These are phyloP conservation scores for Eupeodes luniger DNA, from an alignment of 2,888 invertebrate species.

Conservation along the genomic window DNA sequence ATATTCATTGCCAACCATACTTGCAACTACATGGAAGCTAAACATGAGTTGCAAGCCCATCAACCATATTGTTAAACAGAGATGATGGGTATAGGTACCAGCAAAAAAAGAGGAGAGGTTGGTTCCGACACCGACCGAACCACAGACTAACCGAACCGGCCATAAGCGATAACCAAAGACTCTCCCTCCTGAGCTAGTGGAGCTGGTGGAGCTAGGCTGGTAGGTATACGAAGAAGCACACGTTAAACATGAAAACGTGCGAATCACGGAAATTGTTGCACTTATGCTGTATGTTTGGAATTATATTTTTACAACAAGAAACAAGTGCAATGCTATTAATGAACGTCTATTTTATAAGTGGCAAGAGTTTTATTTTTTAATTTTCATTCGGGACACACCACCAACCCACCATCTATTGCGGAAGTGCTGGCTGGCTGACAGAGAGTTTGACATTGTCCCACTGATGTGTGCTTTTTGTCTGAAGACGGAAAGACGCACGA, in stretches of 20 bases:
- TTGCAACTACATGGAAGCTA: conserved; percentile 59
- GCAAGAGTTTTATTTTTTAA: conserved; percentile 26
- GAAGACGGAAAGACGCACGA: background rate
- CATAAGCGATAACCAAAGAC: conserved; percentile 7
- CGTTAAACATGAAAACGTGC: conserved; percentile 72
- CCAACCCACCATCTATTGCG: conserved; percentile 24
- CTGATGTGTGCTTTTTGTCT: background rate
- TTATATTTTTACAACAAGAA: conserved; percentile 41
- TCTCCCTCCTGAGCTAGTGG: background rate
- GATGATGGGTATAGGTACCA: too few species aligned
- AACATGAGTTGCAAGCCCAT: background rate
- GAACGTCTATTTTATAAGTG: conserved; percentile 36
- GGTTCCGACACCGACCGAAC: background rate
- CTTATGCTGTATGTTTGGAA: conserved; percentile 48
- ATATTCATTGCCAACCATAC: conserved; percentile 27
- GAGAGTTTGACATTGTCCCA: conserved; percentile 38
- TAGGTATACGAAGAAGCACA: conserved; percentile 23
- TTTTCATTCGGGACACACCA: conserved; percentile 8
- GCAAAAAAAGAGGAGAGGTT: background rate
- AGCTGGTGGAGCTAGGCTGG: too few species aligned
- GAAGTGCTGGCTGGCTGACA: conserved; percentile 43
- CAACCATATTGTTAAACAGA: background rate
- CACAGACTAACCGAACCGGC: background rate
- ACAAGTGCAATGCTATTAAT: conserved; percentile 70
- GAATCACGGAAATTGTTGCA: conserved; percentile 72